Evolutionary conservation across 2,797 vertebrate species (phyloP), one percentile per base, ranked within the genome.

Genomic region (Rhynchonycteris naso): DNA sequence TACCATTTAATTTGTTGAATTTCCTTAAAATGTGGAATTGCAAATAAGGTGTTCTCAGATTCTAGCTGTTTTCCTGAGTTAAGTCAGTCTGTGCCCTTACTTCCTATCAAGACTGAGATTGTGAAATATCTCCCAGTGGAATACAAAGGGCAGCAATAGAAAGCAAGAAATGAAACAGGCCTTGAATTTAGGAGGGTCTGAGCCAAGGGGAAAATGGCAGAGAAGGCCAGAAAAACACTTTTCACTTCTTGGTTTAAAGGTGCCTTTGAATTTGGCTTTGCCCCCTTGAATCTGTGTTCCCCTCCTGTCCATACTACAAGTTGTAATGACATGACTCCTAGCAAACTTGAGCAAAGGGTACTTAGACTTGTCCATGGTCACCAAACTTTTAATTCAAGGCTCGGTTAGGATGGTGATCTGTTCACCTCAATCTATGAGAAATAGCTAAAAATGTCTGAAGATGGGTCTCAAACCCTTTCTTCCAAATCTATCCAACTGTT

Each of bases 361-460:
- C 22, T 22, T 54, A 4, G 13, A 19, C 33, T 33, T 30, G 5
- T 12, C 7, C 13, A 0, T 0, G 1, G 6, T 59, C 58, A 16
- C 58, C 61, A n/a, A 63, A 54, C 24, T 86, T 4, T 7, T n/a
- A n/a, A 38, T 61, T 43, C 43, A 65, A 50, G 19, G 7, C 38
- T 43, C 4, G 13, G 18, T 15, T 2, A 2, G 33, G 26, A 22
- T 16, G 24, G 16, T 61, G 18, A 5, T 72, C 61, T 61, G 13
- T 30, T 59, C 56, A 30, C 21, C 52, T 52, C 30, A 33, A 21
- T 10, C 14, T 13, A 2, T 15, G 38, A 76, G 50, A 33, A 38
- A 10, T 7, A 30, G 28, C 58, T 15, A 38, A 38, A 75, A n/a
- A 58, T 26, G 30, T 14, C 56, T 18, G 38, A 16, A 3, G 24